Evolutionary conservation across 2,113 vertebrate species (phyloP).

Genomic region (Pica pica): DNA sequence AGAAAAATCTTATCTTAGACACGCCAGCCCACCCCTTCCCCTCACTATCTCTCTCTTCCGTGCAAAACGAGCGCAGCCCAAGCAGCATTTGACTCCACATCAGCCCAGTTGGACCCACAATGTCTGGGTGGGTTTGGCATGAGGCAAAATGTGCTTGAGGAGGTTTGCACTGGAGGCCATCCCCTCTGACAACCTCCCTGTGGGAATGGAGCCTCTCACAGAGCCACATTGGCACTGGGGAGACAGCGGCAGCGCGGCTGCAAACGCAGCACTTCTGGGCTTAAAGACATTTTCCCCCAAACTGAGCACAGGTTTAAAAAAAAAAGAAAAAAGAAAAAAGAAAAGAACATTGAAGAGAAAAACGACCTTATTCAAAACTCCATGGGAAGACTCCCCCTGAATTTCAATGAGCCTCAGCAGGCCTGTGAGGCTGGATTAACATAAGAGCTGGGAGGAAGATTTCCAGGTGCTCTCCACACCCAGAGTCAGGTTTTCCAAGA

Average conservation of each 20-base stretch:
- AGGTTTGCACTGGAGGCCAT: not conserved
- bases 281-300: conserved; percentile 17
- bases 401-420: conserved; percentile 15
- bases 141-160: accelerated
- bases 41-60: accelerated
- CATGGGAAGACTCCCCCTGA: not conserved
- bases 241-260: not conserved
- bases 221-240: accelerated
- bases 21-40: not conserved
- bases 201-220: not conserved
- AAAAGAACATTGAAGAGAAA: not conserved
- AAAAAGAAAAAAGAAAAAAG: not conserved
- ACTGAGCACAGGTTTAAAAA: not conserved
- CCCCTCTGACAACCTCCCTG: not conserved
- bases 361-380: not conserved
- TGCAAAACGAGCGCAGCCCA: accelerated
- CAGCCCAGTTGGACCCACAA: not conserved
- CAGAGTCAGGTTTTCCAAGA: conserved; percentile 11
- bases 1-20: not conserved
- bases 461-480: conserved; percentile 36
- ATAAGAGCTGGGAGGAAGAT: not conserved
- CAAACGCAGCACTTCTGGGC: not conserved
- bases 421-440: not conserved
- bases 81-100: not conserved
- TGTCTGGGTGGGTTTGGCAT: accelerated